phyloP scores from a whole-genome alignment of 2,888 invertebrate species.

The Nephrotoma flavescens region DNA sequence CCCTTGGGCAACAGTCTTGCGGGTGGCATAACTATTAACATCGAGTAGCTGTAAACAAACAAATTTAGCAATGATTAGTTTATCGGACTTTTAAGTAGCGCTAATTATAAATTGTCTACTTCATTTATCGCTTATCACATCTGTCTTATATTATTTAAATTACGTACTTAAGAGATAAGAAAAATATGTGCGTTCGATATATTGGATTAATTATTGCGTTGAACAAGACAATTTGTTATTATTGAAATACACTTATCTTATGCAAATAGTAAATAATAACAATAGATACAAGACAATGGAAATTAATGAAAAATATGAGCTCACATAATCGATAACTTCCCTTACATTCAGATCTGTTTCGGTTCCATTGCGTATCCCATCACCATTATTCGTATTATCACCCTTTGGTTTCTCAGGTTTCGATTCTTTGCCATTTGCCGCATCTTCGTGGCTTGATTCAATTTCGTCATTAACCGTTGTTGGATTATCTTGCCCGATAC shows the following conservation, averaged over 20 bases:
- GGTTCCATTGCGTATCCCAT: neutral
- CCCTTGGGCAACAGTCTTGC: slow-evolving; percentile 13
- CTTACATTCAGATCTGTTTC: slow-evolving; percentile 3
- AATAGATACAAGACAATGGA: neutral
- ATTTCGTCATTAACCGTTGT: neutral
- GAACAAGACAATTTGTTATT: neutral
- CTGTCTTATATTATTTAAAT: neutral
- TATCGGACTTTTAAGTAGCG: neutral
- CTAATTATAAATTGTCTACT: neutral
- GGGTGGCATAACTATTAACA: slow-evolving; percentile 13
- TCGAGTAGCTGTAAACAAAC: slow-evolving; percentile 8
- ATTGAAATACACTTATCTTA: neutral
- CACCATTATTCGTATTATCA: neutral
- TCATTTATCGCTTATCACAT: neutral
- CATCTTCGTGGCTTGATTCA: neutral
- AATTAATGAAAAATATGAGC: neutral
- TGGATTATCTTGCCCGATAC: neutral
- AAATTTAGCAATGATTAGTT: neutral
- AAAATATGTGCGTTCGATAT: neutral
- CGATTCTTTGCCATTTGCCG: neutral
- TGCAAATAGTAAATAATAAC: neutral
- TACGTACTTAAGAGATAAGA: neutral
- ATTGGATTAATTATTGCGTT: neutral
- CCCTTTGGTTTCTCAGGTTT: neutral
- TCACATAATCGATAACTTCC: neutral